A percentile compares a stretch with the other conserved stretches of the same genome.
These are phyloP conservation scores for Stigmatopora argus DNA, from an alignment of 2,113 vertebrate genomes.

Conservation along the genomic window DNA sequence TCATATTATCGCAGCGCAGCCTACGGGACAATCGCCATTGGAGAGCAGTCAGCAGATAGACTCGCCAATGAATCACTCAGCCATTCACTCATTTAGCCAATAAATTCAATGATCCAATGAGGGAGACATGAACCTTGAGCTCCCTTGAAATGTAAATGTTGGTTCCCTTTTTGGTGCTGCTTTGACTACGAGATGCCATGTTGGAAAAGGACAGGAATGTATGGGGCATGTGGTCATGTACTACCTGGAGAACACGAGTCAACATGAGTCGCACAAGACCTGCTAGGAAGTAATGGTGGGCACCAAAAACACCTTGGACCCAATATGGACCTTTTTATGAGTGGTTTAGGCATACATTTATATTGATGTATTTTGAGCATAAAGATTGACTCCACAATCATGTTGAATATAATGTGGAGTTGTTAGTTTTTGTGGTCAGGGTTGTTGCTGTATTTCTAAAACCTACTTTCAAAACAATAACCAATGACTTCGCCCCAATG, in stretches of 20 bases:
- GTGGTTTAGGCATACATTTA: background rate
- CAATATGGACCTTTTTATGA: background rate
- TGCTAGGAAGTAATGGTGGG: background rate
- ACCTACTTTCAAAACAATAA: too few species aligned
- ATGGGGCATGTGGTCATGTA: too few species aligned
- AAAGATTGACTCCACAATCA: too few species aligned
- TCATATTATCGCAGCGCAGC: constrained; percentile 39
- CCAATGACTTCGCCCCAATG: too few species aligned
- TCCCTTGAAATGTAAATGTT: constrained; percentile 13
- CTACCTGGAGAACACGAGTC: too few species aligned
- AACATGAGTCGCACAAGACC: too few species aligned
- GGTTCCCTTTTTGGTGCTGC: constrained; percentile 12
- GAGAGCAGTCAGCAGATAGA: constrained; percentile 12
- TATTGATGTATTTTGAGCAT: background rate
- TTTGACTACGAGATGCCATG: constrained; percentile 17
- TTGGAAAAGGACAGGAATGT: background rate
- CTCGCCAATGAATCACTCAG: constrained; percentile 33
- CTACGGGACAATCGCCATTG: constrained; percentile 40
- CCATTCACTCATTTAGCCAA: constrained; percentile 31
- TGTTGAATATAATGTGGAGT: too few species aligned
- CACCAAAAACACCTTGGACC: background rate
- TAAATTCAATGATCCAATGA: constrained; percentile 30
- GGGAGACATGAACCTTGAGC: background rate
- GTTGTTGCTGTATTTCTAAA: too few species aligned
- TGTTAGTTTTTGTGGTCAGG: too few species aligned